Conservation (phyloP, 1,140 invertebrate species). For the Aphelenchoides besseyi region DNA sequence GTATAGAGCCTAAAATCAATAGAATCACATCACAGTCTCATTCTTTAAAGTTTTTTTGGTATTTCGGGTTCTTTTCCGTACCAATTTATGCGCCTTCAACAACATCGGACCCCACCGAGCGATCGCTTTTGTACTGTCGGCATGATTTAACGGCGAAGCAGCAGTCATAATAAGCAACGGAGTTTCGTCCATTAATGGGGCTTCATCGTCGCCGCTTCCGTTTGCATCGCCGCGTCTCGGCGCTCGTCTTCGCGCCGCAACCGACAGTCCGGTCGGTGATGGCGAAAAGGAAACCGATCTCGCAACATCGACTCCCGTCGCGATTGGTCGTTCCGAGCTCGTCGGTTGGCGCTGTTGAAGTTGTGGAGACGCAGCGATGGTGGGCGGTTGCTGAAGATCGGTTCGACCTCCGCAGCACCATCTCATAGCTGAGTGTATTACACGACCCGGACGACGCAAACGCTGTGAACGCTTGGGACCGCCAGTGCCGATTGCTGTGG, state of each 20-base stretch:
- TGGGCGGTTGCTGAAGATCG: neutral
- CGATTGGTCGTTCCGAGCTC: neutral
- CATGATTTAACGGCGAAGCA: constrained; percentile 7
- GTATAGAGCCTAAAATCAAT: constrained; percentile 26
- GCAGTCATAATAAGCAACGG: neutral
- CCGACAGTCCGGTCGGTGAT: neutral
- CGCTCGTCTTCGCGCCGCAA: neutral
- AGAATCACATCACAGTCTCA: constrained; percentile 22
- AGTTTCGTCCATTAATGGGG: neutral
- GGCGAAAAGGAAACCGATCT: constrained; percentile 5
- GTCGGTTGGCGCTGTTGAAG: neutral
- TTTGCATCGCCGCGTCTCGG: neutral
- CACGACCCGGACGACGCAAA: neutral
- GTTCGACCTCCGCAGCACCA: neutral
- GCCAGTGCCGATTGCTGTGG: no score
- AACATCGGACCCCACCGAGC: constrained; percentile 33
- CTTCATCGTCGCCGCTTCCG: neutral
- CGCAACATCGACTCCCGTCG: neutral
- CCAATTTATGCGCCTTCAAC: constrained; percentile 29
- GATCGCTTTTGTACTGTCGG: neutral
- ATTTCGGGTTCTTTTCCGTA: constrained; percentile 17
- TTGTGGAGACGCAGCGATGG: neutral
- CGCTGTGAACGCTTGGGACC: neutral
- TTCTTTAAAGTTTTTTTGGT: constrained; percentile 13
- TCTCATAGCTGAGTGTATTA: neutral